Conservation (phyloP, 2,888 invertebrate species). For the Scaeva pyrastri region DNA sequence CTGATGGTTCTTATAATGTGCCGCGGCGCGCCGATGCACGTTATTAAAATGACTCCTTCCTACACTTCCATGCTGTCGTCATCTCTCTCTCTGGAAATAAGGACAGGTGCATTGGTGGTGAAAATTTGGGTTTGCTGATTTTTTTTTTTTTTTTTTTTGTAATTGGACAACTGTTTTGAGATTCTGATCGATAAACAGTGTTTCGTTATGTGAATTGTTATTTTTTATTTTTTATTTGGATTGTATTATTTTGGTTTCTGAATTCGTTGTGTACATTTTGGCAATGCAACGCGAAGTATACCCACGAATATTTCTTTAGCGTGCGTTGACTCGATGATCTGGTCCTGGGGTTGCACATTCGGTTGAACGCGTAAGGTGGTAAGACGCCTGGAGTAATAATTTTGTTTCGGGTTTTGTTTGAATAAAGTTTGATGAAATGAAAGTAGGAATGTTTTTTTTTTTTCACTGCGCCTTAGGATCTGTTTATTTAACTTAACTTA, state of each 20-base stretch:
- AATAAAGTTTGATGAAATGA: background rate
- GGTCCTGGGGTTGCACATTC: conserved; percentile 42
- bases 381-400: conserved; percentile 26
- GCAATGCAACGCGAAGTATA: conserved; percentile 18
- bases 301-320: conserved; percentile 19
- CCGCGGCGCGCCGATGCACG: conserved; percentile 32
- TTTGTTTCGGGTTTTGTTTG: background rate
- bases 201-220: conserved; percentile 58
- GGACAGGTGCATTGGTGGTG: conserved; percentile 65
- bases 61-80: conserved; percentile 21
- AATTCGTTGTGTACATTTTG: conserved; percentile 39
- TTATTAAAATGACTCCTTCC: conserved; percentile 48
- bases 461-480: background rate
- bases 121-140: conserved; percentile 63
- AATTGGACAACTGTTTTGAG: conserved; percentile 76
- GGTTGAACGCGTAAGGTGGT: background rate
- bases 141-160: conserved; percentile 61
- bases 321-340: conserved; percentile 45
- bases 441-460: no score
- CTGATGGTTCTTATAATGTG: conserved; percentile 4
- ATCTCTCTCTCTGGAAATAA: conserved; percentile 50
- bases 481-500: background rate
- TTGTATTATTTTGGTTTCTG: conserved; percentile 49
- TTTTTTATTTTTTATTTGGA: conserved; percentile 32
- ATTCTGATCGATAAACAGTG: conserved; percentile 70